A percentile compares a stretch with the other conserved stretches of the same genome.
phyloP scores from a whole-genome alignment of 53 echinoderm and acorn worm genomes.

The Hippasteria phrygiana region DNA sequence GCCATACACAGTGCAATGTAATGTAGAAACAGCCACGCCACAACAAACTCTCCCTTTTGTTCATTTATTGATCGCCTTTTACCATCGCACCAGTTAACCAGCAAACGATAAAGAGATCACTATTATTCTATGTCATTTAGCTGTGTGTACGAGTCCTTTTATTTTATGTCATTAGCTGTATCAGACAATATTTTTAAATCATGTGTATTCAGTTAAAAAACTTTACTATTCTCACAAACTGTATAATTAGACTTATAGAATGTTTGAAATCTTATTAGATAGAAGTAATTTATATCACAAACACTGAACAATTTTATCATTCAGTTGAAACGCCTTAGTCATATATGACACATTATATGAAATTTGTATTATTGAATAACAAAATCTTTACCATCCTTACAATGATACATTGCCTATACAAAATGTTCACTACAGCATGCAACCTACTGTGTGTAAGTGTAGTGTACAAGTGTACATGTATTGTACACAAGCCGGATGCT shows the following conservation, averaged over 20 bases:
- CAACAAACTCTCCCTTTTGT: constrained; percentile 40
- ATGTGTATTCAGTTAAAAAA: too few species aligned
- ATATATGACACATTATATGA: too few species aligned
- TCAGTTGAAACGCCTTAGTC: too few species aligned
- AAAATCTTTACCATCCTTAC: too few species aligned
- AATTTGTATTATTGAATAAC: too few species aligned
- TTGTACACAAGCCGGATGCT: too few species aligned
- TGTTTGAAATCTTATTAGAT: too few species aligned
- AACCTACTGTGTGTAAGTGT: background rate
- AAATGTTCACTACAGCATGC: background rate
- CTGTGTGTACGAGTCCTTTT: background rate
- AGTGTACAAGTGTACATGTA: background rate
- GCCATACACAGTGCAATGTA: constrained; percentile 25
- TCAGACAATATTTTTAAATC: too few species aligned
- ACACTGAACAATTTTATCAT: background rate
- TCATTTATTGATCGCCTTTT: constrained; percentile 27
- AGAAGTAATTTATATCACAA: background rate
- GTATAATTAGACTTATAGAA: too few species aligned
- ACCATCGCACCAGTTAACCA: background rate
- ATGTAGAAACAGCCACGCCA: constrained; percentile 35
- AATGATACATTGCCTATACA: too few species aligned
- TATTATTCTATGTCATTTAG: background rate
- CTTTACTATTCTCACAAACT: too few species aligned
- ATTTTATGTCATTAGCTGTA: too few species aligned
- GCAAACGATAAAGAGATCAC: background rate